phyloP scores from a whole-genome alignment of 2,888 invertebrate genomes.

The Leptopilina syphax region DNA sequence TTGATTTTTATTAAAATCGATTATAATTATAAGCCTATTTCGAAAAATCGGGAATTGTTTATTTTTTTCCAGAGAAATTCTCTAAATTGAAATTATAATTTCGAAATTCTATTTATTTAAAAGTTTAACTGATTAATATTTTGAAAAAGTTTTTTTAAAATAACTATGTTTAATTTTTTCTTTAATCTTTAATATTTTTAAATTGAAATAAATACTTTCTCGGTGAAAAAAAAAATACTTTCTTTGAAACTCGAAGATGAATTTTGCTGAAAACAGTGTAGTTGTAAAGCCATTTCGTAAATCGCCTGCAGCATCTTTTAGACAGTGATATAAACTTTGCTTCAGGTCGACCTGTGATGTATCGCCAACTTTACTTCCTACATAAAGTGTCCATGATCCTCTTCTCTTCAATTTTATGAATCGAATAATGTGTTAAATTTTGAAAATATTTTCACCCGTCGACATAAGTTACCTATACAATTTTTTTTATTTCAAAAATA shows the following conservation, averaged over 20 bases:
- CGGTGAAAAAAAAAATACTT: background rate
- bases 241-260: slow-evolving; percentile 7
- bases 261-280: background rate
- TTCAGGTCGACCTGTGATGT: slow-evolving; percentile 26
- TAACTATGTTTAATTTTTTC: background rate
- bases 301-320: slow-evolving; percentile 24
- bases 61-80: too few species aligned
- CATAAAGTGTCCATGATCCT: slow-evolving; percentile 5
- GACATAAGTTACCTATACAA: too few species aligned
- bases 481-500: background rate
- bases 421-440: background rate
- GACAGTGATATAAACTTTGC: slow-evolving; percentile 18
- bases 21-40: background rate
- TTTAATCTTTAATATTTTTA: background rate
- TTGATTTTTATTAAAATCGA: background rate
- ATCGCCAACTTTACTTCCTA: slow-evolving; percentile 9
- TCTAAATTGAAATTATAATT: too few species aligned
- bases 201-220: background rate
- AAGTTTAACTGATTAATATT: too few species aligned
- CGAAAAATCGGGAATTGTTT: background rate
- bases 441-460: background rate
- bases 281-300: slow-evolving; percentile 11
- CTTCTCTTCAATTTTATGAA: slow-evolving; percentile 1
- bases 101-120: too few species aligned
- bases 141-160: too few species aligned